A percentile compares a stretch with the other conserved stretches of the same genome.
Evolutionary conservation across 2,888 invertebrate genomes (phyloP).

Genomic region (Epinotia demarniana): DNA sequence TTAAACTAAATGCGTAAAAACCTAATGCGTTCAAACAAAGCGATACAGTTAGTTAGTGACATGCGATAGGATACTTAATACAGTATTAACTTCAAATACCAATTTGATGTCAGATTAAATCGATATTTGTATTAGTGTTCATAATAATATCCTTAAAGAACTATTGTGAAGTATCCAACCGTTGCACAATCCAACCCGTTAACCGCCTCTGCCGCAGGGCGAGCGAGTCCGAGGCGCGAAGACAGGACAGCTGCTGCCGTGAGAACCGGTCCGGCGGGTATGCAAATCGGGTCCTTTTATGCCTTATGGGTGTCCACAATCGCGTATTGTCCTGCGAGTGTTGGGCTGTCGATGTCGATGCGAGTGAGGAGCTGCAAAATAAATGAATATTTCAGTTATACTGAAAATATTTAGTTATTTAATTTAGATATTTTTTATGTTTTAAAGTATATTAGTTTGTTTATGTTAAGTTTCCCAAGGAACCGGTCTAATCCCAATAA

Average conservation of each 20-base stretch:
- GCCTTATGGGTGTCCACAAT: conserved; percentile 73
- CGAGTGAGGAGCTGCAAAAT: neutral
- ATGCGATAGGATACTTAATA: no score
- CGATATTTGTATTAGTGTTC: no score
- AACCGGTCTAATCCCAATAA: no score
- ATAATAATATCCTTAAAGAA: neutral
- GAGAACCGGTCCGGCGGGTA: conserved; percentile 77
- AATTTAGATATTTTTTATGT: no score
- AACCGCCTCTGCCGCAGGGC: conserved; percentile 21
- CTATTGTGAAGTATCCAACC: neutral
- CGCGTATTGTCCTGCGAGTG: conserved; percentile 62
- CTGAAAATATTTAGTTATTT: neutral
- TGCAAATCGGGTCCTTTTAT: conserved; percentile 73
- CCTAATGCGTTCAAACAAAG: no score
- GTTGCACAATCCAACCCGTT: conserved; percentile 15
- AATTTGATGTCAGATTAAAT: no score
- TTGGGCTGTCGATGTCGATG: conserved; percentile 15
- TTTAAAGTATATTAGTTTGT: no score
- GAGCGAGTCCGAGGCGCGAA: conserved; percentile 37
- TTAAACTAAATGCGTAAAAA: no score
- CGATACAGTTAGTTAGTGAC: no score
- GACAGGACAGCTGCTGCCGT: conserved; percentile 56
- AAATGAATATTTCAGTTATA: neutral
- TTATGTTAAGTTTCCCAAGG: no score
- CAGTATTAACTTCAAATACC: no score